A percentile compares a stretch with the other conserved stretches of the same genome.
Evolutionary conservation across 2,113 vertebrate species (phyloP).

Genomic region (Bubo bubo): DNA sequence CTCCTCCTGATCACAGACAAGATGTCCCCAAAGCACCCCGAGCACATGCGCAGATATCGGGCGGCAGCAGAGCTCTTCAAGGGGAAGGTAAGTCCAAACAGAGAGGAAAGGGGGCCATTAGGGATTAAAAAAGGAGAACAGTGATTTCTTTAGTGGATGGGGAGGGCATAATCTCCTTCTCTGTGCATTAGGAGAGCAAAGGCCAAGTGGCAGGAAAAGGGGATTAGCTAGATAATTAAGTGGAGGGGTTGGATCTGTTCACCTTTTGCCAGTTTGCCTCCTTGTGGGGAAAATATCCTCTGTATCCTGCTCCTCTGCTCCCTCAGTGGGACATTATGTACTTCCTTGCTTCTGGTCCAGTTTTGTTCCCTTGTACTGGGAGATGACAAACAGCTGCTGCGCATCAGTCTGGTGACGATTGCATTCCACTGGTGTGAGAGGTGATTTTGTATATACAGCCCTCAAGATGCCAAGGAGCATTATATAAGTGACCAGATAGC

Average conservation of each 20-base stretch:
- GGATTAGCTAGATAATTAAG: background rate
- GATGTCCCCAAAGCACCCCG: conserved; percentile 71
- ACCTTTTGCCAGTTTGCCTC: background rate
- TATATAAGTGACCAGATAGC: background rate
- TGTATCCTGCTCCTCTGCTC: background rate
- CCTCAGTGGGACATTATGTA: background rate
- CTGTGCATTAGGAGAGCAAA: background rate
- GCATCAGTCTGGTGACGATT: background rate
- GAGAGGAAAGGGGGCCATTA: background rate
- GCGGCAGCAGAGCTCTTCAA: conserved; percentile 80
- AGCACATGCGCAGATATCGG: conserved; percentile 68
- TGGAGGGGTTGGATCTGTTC: background rate
- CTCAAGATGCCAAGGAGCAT: background rate
- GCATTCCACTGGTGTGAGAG: background rate
- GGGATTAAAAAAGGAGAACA: background rate
- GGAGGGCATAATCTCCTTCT: background rate
- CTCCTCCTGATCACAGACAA: conserved; percentile 88
- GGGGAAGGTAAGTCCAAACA: conserved; percentile 80
- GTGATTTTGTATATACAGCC: background rate
- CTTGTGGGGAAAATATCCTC: background rate
- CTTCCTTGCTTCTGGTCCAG: background rate
- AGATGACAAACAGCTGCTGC: background rate
- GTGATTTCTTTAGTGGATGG: background rate
- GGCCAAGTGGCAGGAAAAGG: background rate
- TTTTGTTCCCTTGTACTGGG: background rate